Base-by-base conservation (phyloP, 2,113 vertebrate genomes). In the Scartelaos histophorus region DNA sequence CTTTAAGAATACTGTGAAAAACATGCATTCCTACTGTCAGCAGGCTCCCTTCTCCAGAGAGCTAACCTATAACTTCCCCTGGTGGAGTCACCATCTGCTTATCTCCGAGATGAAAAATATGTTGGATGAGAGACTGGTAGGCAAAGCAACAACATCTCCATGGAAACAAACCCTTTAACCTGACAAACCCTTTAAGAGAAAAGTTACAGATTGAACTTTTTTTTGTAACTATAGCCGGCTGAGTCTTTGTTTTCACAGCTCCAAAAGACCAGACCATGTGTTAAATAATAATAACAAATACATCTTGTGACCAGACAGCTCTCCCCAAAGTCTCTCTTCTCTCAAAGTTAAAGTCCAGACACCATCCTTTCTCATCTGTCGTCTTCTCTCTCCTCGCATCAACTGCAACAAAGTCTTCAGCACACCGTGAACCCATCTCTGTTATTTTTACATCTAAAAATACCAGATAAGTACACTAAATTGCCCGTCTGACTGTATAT, bases 361-460 rank as follows among this genome's bases (percentile, higher is more conserved):
- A 66, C 13, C 13, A 66, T 21, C 5, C 65, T 47, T 22, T 46
- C 10, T 46, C 10, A 24, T 47, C 65, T 47, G 13, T 21, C 3
- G 47, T n/a, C 43, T 22, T 7, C 22, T n/a, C 10, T n/a, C 10
- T n/a, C 7, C 61, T 35, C 16, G 19, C 29, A 19, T 62, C 60
- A 62, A 35, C 34, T 43, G 16, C 17, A 64, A 38, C 61, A 43
- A 64, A 38, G 17, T n/a, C 19, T 64, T 64, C 12, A 38, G 19
- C 13, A 58, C n/a, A 53, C 19, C 57, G 9, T 17, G 12, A 29
- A 61, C 21, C 13, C 25, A 25, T 11, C 54, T 3, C 17, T 9
- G 19, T 64, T 64, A n/a, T 64, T 43, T 17, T 43, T 17, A 38
- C 61, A 38, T 35, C 25, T 64, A 64, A n/a, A 64, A 64, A 64